phyloP scores from a whole-genome alignment of 2,113 vertebrate species.

The Gallinago media region DNA sequence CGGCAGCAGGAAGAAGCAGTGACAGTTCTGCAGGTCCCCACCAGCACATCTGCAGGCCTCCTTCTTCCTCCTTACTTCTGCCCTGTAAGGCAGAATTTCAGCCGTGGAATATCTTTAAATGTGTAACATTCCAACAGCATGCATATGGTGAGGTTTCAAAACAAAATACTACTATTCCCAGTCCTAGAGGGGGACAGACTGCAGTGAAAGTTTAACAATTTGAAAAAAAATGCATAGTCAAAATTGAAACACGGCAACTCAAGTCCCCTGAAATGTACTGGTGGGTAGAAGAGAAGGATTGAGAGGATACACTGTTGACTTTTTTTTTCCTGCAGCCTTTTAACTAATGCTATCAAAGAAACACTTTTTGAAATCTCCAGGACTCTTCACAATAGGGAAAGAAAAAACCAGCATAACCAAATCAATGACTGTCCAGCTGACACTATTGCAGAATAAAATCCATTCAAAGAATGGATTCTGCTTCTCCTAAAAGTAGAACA shows the following conservation, averaged over 20 bases:
- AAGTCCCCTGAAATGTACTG: background rate
- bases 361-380: background rate
- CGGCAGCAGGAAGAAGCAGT: background rate
- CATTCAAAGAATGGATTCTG: background rate
- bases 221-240: background rate
- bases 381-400: background rate
- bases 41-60: background rate
- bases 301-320: background rate
- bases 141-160: background rate
- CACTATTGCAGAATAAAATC: conserved; percentile 20
- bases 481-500: background rate
- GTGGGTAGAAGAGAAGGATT: background rate
- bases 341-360: background rate
- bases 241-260: background rate
- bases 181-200: background rate
- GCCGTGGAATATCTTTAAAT: background rate
- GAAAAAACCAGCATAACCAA: background rate
- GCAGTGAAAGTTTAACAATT: background rate
- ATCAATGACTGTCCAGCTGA: background rate
- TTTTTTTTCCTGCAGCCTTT: background rate
- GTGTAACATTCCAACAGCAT: background rate
- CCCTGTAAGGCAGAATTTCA: background rate
- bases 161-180: background rate
- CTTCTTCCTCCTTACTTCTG: background rate
- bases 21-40: rapidly evolving